Evolutionary conservation across 2,888 invertebrate genomes (phyloP), one percentile per base, ranked within the genome.

Genomic region (Cepaea hortensis): DNA sequence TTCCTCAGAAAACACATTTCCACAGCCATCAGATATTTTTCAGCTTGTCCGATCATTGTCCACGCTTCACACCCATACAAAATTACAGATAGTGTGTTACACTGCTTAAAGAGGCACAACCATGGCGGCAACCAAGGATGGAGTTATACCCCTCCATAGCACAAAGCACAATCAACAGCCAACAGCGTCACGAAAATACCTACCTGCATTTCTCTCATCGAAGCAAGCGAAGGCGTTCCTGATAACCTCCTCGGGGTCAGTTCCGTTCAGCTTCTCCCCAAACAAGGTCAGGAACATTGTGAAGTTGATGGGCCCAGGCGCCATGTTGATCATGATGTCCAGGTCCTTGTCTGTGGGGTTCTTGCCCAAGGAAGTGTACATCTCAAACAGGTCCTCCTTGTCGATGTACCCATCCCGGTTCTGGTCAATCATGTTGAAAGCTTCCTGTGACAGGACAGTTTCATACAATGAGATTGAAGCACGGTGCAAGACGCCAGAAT

Each of bases 241-340:
- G 85, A 94, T 94, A 81, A 94, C 94, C 20, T 94, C 94, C 86
- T 94, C 94, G 0, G 94, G 94, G 84, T 94, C 94, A 0, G 94
- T 94, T 18, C 94, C 94, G 83, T 93, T 94, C 55, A 94, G 90
- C 85, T 93, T 93, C 88, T 94, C 94, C 0, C 94, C 94, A 85
- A 94, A 94, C 75, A 94, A 88, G 3, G 94, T 94, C 6, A 94
- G 92, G 88, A 94, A 94, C 93, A 94, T 94, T 23, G 94, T 94
- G 89, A 94, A 94, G 90, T 94, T 94, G 85, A 94, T 92, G 62
- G 94, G 93, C 72, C 94, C 94, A 6, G 94, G 94, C 0, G 94
- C 94, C 88, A 93, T 93, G 62, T 88, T 90, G 68, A 94, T 91
- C 94, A 94, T 94, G 76, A 91, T 89, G 80, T 94, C 93, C 18